Percentiles rank a stretch among this genome's conserved stretches.
Conservation (phyloP, 2,113 vertebrate genomes). For the Leptocoma aspasia region DNA sequence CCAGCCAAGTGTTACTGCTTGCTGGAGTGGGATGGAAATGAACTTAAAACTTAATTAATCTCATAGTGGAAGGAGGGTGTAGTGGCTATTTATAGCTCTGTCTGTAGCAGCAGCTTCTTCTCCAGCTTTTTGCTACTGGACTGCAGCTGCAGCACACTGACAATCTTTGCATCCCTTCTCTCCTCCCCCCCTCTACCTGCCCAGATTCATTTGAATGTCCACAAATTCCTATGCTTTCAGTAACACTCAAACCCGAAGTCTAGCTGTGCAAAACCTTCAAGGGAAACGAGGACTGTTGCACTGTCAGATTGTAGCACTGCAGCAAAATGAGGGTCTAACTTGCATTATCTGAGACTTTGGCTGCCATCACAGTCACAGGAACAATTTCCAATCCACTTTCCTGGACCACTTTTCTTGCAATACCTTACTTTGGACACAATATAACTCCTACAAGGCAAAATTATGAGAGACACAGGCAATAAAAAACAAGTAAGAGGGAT, state of each 20-base stretch:
- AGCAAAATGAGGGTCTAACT: neutral
- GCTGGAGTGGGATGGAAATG: neutral
- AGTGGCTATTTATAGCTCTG: neutral
- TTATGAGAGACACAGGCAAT: neutral
- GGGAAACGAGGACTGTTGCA: neutral
- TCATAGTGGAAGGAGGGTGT: neutral
- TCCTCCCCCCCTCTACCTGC: fast-evolving
- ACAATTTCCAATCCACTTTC: neutral
- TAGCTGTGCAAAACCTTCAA: neutral
- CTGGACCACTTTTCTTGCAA: neutral
- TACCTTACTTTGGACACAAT: neutral
- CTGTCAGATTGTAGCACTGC: neutral
- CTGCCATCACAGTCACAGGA: neutral
- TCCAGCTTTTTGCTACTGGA: neutral
- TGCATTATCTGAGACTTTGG: neutral
- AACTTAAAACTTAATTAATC: neutral
- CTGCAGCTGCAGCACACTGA: neutral
- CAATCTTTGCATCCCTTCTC: no score
- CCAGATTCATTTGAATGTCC: fast-evolving
- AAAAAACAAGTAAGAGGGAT: neutral
- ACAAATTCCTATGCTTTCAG: neutral
- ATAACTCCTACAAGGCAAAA: neutral
- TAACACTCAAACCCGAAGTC: neutral
- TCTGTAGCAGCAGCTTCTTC: neutral
- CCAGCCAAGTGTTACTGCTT: neutral